Base-by-base conservation (phyloP, 2,888 invertebrate species). In the Suillia variegata region DNA sequence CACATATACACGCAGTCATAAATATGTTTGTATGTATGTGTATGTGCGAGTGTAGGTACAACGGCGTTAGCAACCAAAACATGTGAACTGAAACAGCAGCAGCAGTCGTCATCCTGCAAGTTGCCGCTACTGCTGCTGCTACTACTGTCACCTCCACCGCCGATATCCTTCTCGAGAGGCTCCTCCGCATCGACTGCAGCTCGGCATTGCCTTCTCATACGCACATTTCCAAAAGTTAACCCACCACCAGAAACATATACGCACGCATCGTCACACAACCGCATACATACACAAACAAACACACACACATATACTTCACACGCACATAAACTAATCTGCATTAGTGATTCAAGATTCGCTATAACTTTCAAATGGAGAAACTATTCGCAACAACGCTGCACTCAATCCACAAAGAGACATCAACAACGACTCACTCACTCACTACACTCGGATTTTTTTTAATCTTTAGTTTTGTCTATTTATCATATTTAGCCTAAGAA, bases 301-400 rank as follows among this genome's bases (percentile, higher is more conserved):
- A 20, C 18, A 20, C 2, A 45, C 18, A 13, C 18, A 20, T 45
- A 10, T 26, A 10, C 6, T 5, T 13, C 45, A 4, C 38, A 38
- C 31, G 12, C 6, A 31, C 31, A 31, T 12, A n/a, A n/a, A 38
- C 38, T 13, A 38, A 38, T 38, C 12, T 38, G 38, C 38, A 38
- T 38, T 13, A n/a, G 38, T 4, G 26, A 26, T 26, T 5, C 26
- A 13, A 38, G 6, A 45, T 20, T 45, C n/a, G n/a, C 12, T 13
- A n/a, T n/a, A 45, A 45, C 17, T 45, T 45, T 45, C 18, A 20
- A 45, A 45, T 45, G 45, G 45, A 17, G 45, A 45, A 45, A 45
- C 45, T 45, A 20, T n/a, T n/a, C 45, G 20, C 17, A 17, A 45
- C 18, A n/a, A 4, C 38, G 45, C 45, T 20, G 20, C 20, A 20